These are phyloP conservation scores for mouse (Mus musculus) DNA, from an alignment of 2,113 vertebrate species.

Conservation along the genomic window DNA sequence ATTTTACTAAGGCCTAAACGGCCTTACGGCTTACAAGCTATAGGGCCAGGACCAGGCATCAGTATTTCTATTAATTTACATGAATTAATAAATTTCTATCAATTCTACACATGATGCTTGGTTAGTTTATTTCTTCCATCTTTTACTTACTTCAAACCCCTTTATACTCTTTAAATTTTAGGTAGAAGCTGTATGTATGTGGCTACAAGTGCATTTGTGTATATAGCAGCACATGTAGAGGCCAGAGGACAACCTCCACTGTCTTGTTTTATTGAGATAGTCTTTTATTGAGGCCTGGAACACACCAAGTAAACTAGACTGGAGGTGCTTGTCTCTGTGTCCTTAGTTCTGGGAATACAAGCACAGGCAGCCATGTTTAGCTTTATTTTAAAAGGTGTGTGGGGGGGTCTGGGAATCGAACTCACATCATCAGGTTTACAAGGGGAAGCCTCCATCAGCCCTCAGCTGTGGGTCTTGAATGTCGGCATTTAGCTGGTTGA, in stretches of 20 bases:
- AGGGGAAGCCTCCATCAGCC: not conserved
- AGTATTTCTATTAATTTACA: not conserved
- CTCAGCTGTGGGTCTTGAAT: not conserved
- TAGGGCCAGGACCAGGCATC: no score
- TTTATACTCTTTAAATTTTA: no score
- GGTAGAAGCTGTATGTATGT: not conserved
- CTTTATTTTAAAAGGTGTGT: not conserved
- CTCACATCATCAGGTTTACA: not conserved
- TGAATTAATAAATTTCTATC: not conserved
- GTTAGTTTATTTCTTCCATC: not conserved
- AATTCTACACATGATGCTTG: not conserved
- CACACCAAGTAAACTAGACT: not conserved
- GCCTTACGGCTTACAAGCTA: rapidly evolving
- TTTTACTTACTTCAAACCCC: not conserved
- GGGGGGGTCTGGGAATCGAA: not conserved
- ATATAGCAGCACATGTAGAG: not conserved
- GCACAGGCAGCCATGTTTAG: not conserved
- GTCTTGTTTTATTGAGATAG: not conserved
- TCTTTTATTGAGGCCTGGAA: not conserved
- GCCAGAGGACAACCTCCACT: not conserved
- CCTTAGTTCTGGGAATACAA: no score
- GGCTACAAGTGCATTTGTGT: not conserved
- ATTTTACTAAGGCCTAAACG: no score
- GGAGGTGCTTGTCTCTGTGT: not conserved
- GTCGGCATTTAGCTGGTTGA: not conserved